Base-by-base conservation (phyloP, 2,797 vertebrate species). In the Schizopygopsis malacanthus region DNA sequence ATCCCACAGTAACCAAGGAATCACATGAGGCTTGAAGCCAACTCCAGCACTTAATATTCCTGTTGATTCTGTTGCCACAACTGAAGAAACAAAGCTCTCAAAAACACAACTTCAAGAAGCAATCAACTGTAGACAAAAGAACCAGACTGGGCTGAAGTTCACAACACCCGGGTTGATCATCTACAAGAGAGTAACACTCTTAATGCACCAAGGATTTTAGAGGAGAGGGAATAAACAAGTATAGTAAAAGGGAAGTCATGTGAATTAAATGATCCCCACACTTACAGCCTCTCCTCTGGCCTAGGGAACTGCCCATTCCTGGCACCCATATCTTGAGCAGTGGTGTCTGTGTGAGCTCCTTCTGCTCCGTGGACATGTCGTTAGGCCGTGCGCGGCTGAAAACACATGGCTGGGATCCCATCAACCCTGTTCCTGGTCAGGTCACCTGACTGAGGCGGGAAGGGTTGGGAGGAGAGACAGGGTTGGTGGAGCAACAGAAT, bases 321-420 rank as follows among this genome's bases (percentile, higher is more conserved):
- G 96, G 95, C 81, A 96, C 95, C 97, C 96, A 96, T 88, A 96
- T 95, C 94, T 97, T 97, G 88, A 96, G 95, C 86, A 96, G 90
- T 78, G 95, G 95, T 20, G 95, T 95, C 92, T 97, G 95, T 0
- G 94, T 96, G 84, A 97, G 96, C 47, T 93, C 92, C 63, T 92
- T 93, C 91, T 95, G 90, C 79, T 95, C 92, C 82, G 83, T 61
- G 11, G 91, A 91, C 84, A 88, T 85, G 83, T 88, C 81, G 6
- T 52, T 63, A 13, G 41, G 8, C 78, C 67, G 76, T 43, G 61
- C 25, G 28, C 75, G 25, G 59, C 61, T 33, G n/a, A 77, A 52
- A 86, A 20, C 63, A 79, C 72, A 87, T 84, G 83, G 83, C 63
- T 50, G 28, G 2, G 47, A 45, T 85, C 79, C 82, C 86, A 79